Conservation (phyloP, 2,888 invertebrate species). For the Steromphala cineraria region DNA sequence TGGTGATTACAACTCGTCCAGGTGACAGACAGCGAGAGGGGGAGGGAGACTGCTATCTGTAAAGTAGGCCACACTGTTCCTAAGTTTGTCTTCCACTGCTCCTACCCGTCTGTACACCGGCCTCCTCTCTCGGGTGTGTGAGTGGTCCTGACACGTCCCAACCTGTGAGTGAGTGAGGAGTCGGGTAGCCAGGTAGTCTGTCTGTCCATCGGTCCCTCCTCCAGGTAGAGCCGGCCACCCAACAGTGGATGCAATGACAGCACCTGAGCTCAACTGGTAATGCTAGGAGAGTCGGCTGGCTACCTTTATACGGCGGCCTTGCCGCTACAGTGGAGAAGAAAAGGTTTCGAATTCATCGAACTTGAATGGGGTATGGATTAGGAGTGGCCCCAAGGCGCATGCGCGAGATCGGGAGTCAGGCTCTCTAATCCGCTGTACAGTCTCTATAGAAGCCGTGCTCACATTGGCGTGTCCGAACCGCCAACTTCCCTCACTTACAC, state of each 20-base stretch:
- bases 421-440: background rate
- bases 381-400: slow-evolving; percentile 36
- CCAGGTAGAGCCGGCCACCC: background rate
- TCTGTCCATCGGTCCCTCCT: background rate
- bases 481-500: background rate
- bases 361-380: slow-evolving; percentile 42
- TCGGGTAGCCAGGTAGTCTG: background rate
- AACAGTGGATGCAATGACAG: background rate
- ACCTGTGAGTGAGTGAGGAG: background rate
- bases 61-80: too few relatives aligned
- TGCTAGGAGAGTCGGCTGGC: background rate
- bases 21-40: too few relatives aligned
- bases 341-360: slow-evolving; percentile 40
- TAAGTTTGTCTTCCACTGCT: too few relatives aligned
- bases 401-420: slow-evolving; percentile 30
- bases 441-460: background rate
- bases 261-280: background rate
- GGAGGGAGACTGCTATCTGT: too few relatives aligned
- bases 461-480: background rate
- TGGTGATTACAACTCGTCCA: too few relatives aligned
- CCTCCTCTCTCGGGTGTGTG: background rate
- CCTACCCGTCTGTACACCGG: background rate
- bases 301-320: slow-evolving; percentile 15
- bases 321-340: slow-evolving; percentile 22
- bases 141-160: background rate